Evolutionary conservation across 1,140 invertebrate species (phyloP).

Genomic region (Portunus trituberculatus): DNA sequence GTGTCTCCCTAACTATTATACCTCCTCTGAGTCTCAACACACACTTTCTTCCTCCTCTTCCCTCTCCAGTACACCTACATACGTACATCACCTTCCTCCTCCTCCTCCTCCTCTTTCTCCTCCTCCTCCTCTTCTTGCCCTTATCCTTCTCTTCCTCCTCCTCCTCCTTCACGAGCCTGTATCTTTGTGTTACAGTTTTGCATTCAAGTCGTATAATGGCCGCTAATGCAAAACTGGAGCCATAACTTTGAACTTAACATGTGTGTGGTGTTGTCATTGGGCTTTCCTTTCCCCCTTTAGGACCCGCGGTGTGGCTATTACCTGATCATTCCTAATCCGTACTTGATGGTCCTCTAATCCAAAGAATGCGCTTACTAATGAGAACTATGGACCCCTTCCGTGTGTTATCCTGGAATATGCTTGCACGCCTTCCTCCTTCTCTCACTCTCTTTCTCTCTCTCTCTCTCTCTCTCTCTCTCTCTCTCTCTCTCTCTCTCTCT

Average conservation of each 20-base stretch:
- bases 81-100: background rate
- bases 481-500: too few species aligned
- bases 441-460: background rate
- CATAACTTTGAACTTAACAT: slow-evolving; percentile 14
- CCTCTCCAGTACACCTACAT: too few species aligned
- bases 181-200: background rate
- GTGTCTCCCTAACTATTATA: background rate
- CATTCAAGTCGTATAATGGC: background rate
- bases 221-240: background rate
- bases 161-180: background rate
- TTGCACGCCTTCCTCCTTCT: background rate
- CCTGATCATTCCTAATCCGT: background rate
- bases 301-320: background rate
- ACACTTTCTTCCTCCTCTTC: background rate
- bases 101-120: background rate
- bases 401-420: background rate
- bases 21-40: background rate
- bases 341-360: background rate
- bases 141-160: background rate
- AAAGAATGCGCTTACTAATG: background rate
- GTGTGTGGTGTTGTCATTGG: background rate
- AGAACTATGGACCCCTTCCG: background rate
- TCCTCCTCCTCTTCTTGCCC: too few species aligned
- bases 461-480: too few species aligned
- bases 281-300: background rate